These are phyloP conservation scores for Apodemus speciosus DNA, from an alignment of 2,113 vertebrate species.

Conservation along the genomic window DNA sequence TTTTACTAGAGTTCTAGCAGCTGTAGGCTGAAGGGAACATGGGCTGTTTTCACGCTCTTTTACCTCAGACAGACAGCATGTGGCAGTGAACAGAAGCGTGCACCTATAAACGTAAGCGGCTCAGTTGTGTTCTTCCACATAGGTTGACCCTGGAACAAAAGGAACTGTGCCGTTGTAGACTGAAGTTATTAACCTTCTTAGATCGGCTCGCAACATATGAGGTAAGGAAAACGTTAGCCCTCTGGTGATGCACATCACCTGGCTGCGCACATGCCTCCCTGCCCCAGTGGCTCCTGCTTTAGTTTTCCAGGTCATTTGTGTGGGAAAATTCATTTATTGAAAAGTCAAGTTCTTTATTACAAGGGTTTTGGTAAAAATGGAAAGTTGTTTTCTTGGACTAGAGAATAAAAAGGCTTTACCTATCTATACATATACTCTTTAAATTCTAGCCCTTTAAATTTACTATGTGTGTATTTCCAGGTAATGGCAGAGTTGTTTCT, in stretches of 20 bases:
- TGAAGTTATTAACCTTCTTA: conserved; percentile 94
- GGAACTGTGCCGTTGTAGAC: conserved; percentile 93
- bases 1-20: background rate
- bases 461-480: background rate
- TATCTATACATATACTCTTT: background rate
- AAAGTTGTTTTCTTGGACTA: background rate
- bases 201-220: conserved; percentile 96
- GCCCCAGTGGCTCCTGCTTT: background rate
- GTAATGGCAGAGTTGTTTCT: background rate
- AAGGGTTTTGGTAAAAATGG: background rate
- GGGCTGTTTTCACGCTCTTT: conserved; percentile 15
- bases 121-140: conserved; percentile 26
- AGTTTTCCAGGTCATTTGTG: background rate
- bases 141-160: conserved; percentile 97
- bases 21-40: background rate
- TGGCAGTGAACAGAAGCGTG: background rate
- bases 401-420: background rate
- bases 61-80: background rate
- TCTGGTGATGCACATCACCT: background rate
- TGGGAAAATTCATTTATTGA: background rate
- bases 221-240: conserved; percentile 82
- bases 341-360: background rate
- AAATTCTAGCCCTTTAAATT: background rate
- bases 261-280: background rate
- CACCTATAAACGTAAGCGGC: conserved; percentile 22